Percentiles rank a stretch among this genome's conserved stretches.
phyloP scores from a whole-genome alignment of 2,888 invertebrate species.

The Pterobdella sp. region DNA sequence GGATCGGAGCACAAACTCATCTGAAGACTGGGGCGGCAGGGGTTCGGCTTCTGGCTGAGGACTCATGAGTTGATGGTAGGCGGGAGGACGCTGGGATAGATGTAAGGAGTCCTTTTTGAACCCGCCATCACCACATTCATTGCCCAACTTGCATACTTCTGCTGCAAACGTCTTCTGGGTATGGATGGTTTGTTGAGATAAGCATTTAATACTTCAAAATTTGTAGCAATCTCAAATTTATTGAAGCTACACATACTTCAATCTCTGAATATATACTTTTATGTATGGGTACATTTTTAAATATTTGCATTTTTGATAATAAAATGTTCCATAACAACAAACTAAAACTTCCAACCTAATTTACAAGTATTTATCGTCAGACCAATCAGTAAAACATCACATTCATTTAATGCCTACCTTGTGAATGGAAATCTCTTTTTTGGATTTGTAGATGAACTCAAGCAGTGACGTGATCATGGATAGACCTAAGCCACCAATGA shows the following conservation, averaged over 20 bases:
- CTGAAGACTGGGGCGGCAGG: constrained; percentile 1
- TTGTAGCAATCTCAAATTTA: no score
- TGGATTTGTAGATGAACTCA: constrained; percentile 85
- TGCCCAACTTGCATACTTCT: constrained; percentile 11
- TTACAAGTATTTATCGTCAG: no score
- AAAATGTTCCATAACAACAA: no score
- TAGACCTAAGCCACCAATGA: constrained; percentile 83
- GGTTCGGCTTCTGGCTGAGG: neutral
- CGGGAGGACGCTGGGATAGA: neutral
- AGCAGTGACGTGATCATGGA: constrained; percentile 84
- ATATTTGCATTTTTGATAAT: no score
- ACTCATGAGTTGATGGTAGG: neutral
- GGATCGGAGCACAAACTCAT: neutral
- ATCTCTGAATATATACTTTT: no score
- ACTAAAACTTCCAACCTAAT: no score
- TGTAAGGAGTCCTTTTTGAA: neutral
- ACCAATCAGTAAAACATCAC: no score
- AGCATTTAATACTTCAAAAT: no score
- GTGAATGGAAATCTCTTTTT: constrained; percentile 43
- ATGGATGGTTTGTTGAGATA: no score
- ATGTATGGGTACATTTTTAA: no score
- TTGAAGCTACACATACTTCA: no score
- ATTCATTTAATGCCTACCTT: no score
- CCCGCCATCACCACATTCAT: neutral
- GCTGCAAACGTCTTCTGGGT: constrained; percentile 4